phyloP scores from a whole-genome alignment of 2,797 vertebrate genomes.

The Botia kubotai region DNA sequence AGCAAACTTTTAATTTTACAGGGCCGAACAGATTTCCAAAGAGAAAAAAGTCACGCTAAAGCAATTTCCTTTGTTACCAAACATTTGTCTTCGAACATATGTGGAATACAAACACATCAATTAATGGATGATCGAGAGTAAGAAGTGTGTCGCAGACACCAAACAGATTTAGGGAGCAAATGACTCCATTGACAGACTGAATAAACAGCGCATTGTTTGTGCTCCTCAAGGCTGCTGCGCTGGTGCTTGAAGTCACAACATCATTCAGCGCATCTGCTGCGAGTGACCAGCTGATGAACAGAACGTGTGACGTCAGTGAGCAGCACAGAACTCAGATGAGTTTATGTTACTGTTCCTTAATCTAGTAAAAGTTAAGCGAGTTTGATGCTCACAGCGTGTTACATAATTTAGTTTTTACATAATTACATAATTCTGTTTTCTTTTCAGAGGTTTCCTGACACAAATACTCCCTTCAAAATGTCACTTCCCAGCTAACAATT shows the following conservation, averaged over 20 bases:
- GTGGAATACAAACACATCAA: conserved; percentile 12
- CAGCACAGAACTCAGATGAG: conserved; percentile 9
- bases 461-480: not conserved
- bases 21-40: not conserved
- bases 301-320: not conserved
- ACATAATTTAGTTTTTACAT: not conserved
- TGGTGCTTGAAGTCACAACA: conserved; percentile 6
- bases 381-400: conserved; percentile 13
- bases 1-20: not conserved
- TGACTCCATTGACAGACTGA: conserved; percentile 9
- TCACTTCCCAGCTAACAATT: no score
- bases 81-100: not conserved
- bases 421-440: not conserved
- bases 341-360: conserved; percentile 20
- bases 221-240: not conserved
- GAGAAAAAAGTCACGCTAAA: not conserved
- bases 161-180: not conserved
- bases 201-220: conserved; percentile 21
- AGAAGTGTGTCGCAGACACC: not conserved
- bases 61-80: not conserved
- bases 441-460: not conserved
- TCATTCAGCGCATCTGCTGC: not conserved
- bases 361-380: not conserved
- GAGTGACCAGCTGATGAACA: conserved; percentile 31
- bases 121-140: not conserved